phyloP scores from a whole-genome alignment of 2,113 vertebrate species.

The Megaceryle torquata region DNA sequence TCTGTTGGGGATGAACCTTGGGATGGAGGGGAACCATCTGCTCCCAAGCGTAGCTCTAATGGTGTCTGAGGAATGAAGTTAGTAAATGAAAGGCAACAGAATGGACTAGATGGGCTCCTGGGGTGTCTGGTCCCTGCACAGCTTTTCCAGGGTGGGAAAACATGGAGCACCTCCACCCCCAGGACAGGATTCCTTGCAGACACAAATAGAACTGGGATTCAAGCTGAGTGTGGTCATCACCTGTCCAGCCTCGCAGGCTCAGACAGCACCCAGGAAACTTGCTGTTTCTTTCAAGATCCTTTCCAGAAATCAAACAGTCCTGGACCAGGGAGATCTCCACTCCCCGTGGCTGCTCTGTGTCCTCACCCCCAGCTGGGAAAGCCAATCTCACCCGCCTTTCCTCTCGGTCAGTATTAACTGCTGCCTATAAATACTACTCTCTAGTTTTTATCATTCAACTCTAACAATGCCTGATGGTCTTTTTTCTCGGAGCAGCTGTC shows the following conservation, averaged over 20 bases:
- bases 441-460: background rate
- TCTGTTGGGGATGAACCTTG: slow-evolving; percentile 42
- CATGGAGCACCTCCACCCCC: accelerated
- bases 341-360: background rate
- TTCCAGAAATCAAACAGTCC: background rate
- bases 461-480: too few relatives aligned
- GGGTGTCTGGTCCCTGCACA: accelerated
- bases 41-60: background rate
- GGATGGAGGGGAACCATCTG: slow-evolving; percentile 49
- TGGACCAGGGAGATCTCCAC: accelerated
- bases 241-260: background rate
- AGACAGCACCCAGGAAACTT: background rate
- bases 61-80: background rate
- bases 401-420: background rate
- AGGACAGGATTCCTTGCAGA: background rate
- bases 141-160: background rate
- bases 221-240: background rate
- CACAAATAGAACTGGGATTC: background rate
- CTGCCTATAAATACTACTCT: background rate
- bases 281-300: background rate
- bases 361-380: accelerated
- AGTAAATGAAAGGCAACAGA: background rate
- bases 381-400: background rate
- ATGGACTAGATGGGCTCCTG: background rate
- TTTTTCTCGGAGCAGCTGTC: background rate